Evolutionary conservation across 2,797 vertebrate species (phyloP), one percentile per base, ranked within the genome.

Genomic region (Epinephelus malabaricus): DNA sequence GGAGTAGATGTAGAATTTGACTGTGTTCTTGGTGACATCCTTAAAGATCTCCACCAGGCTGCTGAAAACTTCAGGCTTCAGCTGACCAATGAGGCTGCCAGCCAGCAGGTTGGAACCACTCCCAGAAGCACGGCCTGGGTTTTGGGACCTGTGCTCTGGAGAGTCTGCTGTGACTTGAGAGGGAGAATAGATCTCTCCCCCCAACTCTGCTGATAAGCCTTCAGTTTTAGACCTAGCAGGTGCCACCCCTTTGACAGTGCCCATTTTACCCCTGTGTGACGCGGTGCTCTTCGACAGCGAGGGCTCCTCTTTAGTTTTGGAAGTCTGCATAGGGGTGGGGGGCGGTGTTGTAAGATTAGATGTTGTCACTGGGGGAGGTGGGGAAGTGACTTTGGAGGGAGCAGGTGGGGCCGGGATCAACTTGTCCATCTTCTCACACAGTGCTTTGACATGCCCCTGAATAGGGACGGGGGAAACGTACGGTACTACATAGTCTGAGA

Each of bases 1-100:
- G 70, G 95, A 94, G 86, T 99, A 97, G 93, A 99, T 98, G 90
- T 98, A 99, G 95, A 99, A 99, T 86, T 98, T 98, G 65, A 99
- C 95, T 1, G 96, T 96, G 60, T 98, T 99, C 94, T 98, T 99
- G 58, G 95, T 96, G 67, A 99, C 96, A 12, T 97, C 96, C 93
- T 97, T 95, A 49, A 99, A 97, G 84, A 99, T 98, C 95, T 99
- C 94, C 83, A 98, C 88, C 79, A 99, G 93, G 86, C 96, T 97
- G 90, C 93, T 97, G 91, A 98, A 97, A 30, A 97, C 92, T 90
- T 99, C 98, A 0, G 97, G 97, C 86, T 98, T 96, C 84, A 99
- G 89, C 81, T 97, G 97, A 63, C 96, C 97, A 61, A 99, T 98
- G 67, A 99, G 91, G 90, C 95, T 94, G 90, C 95, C 93, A 1